Percentiles rank a stretch among this genome's conserved stretches.
Evolutionary conservation across 2,888 invertebrate genomes (phyloP).

Genomic region (Azorinus chamasolen): DNA sequence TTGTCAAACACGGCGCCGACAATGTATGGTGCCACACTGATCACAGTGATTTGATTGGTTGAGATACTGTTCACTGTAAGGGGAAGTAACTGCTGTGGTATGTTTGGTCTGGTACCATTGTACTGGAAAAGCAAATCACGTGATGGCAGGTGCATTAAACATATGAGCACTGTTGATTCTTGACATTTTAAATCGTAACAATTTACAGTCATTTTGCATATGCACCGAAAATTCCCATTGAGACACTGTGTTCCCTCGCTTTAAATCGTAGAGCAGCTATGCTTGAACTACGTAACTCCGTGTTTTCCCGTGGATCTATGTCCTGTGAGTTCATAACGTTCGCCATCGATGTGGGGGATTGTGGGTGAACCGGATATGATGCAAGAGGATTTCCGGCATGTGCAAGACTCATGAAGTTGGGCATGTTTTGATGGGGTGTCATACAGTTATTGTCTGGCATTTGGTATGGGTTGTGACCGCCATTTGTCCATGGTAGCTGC

Average conservation of each 20-base stretch:
- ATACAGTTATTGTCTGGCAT: slow-evolving; percentile 78
- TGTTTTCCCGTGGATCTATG: slow-evolving; percentile 71
- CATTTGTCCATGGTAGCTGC: slow-evolving; percentile 72
- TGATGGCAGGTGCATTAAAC: no score
- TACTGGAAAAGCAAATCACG: no score
- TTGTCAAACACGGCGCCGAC: no score
- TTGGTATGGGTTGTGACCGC: slow-evolving; percentile 70
- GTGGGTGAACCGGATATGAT: slow-evolving; percentile 68
- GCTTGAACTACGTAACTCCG: slow-evolving; percentile 82
- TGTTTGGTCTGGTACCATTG: no score
- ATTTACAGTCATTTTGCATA: slow-evolving; percentile 68
- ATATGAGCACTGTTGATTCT: no score
- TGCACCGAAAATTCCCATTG: slow-evolving; percentile 80
- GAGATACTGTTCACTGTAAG: no score
- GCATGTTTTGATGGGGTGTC: slow-evolving; percentile 79
- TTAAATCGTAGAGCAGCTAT: slow-evolving; percentile 84
- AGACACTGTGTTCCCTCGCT: slow-evolving; percentile 83
- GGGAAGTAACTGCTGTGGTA: no score
- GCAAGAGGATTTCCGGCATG: slow-evolving; percentile 70
- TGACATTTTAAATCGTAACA: no score
- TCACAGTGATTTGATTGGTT: no score
- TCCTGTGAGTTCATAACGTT: slow-evolving; percentile 45
- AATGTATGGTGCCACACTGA: no score
- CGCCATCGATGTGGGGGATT: slow-evolving; percentile 56
- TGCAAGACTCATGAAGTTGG: slow-evolving; percentile 82